Percentiles rank a stretch among this genome's conserved stretches.
Evolutionary conservation across 2,797 vertebrate species (phyloP).

Genomic region (Lerista edwardsae): DNA sequence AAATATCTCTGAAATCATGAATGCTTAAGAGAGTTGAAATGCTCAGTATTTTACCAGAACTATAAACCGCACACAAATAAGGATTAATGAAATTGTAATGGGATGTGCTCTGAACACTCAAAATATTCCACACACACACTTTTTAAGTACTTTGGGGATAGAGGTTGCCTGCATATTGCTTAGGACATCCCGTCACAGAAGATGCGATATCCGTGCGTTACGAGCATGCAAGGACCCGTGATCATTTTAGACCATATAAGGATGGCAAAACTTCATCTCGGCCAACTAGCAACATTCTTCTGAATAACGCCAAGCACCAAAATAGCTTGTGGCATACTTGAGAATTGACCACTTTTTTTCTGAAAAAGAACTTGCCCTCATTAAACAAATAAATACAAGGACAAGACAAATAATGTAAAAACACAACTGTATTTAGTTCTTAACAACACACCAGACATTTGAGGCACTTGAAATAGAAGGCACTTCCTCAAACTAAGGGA

Average conservation of each 20-base stretch:
- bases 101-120: neutral
- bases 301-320: neutral
- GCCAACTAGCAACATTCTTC: neutral
- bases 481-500: neutral
- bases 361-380: neutral
- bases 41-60: neutral
- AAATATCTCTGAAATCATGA: neutral
- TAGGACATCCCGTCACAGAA: neutral
- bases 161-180: too few species aligned
- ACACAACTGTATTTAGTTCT: neutral
- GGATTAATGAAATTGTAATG: neutral
- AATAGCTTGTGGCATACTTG: neutral
- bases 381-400: neutral
- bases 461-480: neutral
- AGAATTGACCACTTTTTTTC: neutral
- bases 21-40: neutral
- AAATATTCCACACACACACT: neutral
- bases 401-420: neutral
- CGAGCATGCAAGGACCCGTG: neutral
- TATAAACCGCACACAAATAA: neutral
- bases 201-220: neutral
- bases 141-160: neutral
- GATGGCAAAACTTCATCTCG: neutral
- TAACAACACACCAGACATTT: neutral
- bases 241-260: neutral